Evolutionary conservation across 2,797 vertebrate genomes (phyloP).

Genomic region (Thaleichthys pacificus): DNA sequence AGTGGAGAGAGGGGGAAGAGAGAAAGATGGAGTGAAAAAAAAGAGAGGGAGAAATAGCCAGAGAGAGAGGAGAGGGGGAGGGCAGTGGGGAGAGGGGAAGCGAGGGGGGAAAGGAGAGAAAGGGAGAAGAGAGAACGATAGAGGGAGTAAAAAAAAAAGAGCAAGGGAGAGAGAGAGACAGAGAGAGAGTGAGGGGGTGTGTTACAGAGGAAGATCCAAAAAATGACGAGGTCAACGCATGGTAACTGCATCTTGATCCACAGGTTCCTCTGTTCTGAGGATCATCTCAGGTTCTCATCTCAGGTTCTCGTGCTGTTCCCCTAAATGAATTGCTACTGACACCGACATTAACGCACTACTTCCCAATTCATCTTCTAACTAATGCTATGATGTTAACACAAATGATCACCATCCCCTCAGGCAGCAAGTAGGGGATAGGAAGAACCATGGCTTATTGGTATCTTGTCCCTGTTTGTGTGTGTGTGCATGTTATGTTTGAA

Average conservation of each 20-base stretch:
- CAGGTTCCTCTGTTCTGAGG: background rate
- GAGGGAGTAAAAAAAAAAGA: conserved; percentile 39
- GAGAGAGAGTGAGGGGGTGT: too few species aligned
- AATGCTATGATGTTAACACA: background rate
- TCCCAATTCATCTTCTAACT: background rate
- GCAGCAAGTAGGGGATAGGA: background rate
- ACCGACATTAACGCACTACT: background rate
- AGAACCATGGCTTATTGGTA: background rate
- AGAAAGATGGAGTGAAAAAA: conserved; percentile 7
- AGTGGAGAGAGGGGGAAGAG: background rate
- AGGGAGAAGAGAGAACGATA: conserved; percentile 20
- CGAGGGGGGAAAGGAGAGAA: conserved; percentile 32
- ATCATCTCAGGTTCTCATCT: background rate
- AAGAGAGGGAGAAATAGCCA: conserved; percentile 40
- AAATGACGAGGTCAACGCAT: too few species aligned
- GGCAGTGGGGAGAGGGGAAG: conserved; percentile 34
- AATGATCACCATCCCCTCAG: background rate
- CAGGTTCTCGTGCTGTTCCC: background rate
- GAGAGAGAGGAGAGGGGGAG: conserved; percentile 27
- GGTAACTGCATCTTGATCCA: background rate
- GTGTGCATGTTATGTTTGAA: conserved; percentile 9
- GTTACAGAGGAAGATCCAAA: too few species aligned
- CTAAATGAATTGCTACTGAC: background rate
- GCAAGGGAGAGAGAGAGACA: conserved; percentile 9
- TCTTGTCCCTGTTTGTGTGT: background rate